Conservation (phyloP, 2,797 vertebrate species). For the Leptoclinus maculatus region DNA sequence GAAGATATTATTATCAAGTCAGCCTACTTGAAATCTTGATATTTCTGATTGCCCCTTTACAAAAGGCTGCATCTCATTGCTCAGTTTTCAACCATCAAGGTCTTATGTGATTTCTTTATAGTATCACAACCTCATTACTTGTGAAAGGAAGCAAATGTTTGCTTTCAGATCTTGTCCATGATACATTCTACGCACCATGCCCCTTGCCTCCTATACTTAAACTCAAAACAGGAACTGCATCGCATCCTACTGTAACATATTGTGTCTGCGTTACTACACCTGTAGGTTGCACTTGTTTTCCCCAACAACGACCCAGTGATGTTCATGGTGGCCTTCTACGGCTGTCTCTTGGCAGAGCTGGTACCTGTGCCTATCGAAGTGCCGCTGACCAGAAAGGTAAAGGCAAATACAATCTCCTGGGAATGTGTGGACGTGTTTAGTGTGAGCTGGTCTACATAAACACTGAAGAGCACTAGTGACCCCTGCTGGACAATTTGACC, state of each 20-base stretch:
- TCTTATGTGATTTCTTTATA: neutral
- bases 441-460: neutral
- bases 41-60: neutral
- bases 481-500: constrained; percentile 68
- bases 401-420: neutral
- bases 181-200: neutral
- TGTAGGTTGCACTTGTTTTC: constrained; percentile 95
- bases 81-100: neutral
- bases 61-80: neutral
- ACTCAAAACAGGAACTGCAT: neutral
- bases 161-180: no score
- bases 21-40: neutral
- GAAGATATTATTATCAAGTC: neutral
- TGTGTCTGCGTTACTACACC: constrained; percentile 17
- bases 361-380: constrained; percentile 98
- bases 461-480: constrained; percentile 54
- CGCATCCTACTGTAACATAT: neutral
- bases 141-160: constrained; percentile 1
- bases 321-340: constrained; percentile 98
- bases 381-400: constrained; percentile 96
- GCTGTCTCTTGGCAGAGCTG: constrained; percentile 94
- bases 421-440: neutral
- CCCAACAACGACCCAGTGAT: constrained; percentile 96
- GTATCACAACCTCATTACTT: neutral
- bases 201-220: neutral